phyloP scores from a whole-genome alignment of 2,797 vertebrate species.

The Molossus molossus region DNA sequence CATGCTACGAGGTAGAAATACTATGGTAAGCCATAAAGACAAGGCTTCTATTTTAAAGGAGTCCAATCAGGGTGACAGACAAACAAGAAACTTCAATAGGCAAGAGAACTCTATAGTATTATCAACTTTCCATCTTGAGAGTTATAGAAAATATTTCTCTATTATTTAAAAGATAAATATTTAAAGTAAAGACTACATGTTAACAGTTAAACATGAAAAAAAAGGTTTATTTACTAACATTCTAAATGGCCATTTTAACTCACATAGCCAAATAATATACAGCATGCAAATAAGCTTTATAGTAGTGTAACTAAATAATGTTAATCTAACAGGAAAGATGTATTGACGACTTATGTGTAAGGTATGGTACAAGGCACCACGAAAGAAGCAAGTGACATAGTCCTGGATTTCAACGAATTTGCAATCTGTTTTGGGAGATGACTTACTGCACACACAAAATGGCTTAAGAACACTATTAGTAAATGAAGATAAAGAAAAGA shows the following conservation, averaged over 20 bases:
- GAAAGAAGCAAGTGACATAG: conserved; percentile 31
- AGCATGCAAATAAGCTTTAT: conserved; percentile 38
- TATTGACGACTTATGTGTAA: neutral
- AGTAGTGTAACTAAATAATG: conserved; percentile 37
- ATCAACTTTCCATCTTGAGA: neutral
- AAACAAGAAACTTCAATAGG: conserved; percentile 37
- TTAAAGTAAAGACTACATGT: conserved; percentile 52
- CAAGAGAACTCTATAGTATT: neutral
- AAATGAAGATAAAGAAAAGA: conserved; percentile 54
- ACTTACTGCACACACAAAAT: neutral
- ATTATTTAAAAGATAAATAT: conserved; percentile 62
- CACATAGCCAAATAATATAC: conserved; percentile 13
- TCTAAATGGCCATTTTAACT: conserved; percentile 28
- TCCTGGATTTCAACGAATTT: conserved; percentile 49
- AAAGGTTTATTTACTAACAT: conserved; percentile 59
- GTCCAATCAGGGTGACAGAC: neutral
- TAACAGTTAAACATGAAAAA: conserved; percentile 59
- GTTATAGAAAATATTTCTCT: conserved; percentile 40
- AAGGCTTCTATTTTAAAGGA: conserved; percentile 32
- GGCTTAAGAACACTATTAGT: conserved; percentile 1
- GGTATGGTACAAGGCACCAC: neutral
- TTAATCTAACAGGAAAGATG: conserved; percentile 21
- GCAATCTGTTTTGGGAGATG: conserved; percentile 12
- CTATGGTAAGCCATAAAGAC: conserved; percentile 20
- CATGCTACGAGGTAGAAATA: neutral